Evolutionary conservation across 1,140 invertebrate species (phyloP), one percentile per base, ranked within the genome.

Genomic region (Drosophila pectinifera): DNA sequence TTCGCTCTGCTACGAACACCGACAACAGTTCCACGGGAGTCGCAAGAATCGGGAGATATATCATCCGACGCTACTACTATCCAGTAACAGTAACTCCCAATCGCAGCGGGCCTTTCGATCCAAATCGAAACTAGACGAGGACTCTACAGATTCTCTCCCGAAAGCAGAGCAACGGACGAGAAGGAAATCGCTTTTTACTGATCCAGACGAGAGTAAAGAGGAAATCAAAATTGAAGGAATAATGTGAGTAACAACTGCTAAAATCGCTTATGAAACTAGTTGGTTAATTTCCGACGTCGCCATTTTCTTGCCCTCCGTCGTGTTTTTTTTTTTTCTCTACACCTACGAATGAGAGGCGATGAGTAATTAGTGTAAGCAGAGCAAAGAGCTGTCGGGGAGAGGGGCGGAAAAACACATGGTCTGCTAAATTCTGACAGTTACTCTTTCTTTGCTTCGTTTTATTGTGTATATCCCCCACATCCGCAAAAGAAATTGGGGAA

Each of bases 181-280:
- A 74, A 72, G 77, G 54, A 90, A 89, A 65, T 74, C 84, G 51
- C 69, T 80, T 69, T 90, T 84, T 36, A 70, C 18, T 49, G 69
- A 90, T 61, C 65, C 84, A 61, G 77, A 89, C 56, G 85, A 89
- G n/a, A 22, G 72, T 46, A 24, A 59, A 61, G 83, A 88, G 72
- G 55, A 83, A 53, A 72, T 74, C 85, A 89, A 90, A 64, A 89
- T 88, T 88, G 83, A 75, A 80, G 84, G 83, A 79, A 77, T 88
- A 88, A 88, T 88, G 83, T 88, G 34, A 86, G 83, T 86, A 76
- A 39, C 8, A 20, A 39, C 26, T 53, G 16, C 1, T 11, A 6
- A 28, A 58, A 48, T 28, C 4, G 43, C 28, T 74, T 74, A 58
- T 51, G 38, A 49, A 77, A 74, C 22, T 38, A 31, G 48, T 39